Evolutionary conservation across 1,140 invertebrate species (phyloP).

Genomic region (Arion vulgaris): DNA sequence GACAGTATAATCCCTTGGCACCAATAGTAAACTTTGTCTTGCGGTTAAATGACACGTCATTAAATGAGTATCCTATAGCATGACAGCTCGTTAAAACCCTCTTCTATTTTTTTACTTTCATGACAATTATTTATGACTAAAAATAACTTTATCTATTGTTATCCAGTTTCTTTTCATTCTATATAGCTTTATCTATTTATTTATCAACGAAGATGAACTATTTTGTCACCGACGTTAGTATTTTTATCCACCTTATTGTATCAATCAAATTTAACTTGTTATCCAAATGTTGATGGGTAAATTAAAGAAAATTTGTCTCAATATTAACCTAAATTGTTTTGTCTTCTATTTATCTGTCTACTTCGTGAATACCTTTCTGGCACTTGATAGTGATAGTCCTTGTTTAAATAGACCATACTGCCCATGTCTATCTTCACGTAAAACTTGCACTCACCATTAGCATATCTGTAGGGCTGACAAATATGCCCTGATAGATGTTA

Average conservation of each 20-base stretch:
- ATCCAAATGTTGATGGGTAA: no score
- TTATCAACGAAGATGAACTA: no score
- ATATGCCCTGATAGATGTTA: background rate
- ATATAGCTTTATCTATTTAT: no score
- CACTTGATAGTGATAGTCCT: background rate
- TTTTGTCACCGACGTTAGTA: no score
- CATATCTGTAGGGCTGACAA: background rate
- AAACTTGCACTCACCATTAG: background rate
- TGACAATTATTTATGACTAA: background rate
- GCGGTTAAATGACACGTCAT: background rate
- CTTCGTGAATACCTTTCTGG: background rate
- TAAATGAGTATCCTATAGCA: background rate
- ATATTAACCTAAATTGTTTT: no score
- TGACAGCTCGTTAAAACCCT: background rate
- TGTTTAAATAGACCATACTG: background rate
- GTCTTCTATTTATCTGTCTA: background rate
- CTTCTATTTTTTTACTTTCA: background rate
- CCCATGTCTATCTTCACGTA: background rate
- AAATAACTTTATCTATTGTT: no score
- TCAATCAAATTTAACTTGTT: no score
- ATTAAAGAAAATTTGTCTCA: no score
- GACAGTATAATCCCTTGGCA: background rate
- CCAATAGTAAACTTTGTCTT: conserved; percentile 3
- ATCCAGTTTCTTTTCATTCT: no score
- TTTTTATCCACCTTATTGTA: no score